These are phyloP conservation scores for Oncopodura yosiiana DNA, from an alignment of 1,140 invertebrate genomes.

Conservation along the genomic window DNA sequence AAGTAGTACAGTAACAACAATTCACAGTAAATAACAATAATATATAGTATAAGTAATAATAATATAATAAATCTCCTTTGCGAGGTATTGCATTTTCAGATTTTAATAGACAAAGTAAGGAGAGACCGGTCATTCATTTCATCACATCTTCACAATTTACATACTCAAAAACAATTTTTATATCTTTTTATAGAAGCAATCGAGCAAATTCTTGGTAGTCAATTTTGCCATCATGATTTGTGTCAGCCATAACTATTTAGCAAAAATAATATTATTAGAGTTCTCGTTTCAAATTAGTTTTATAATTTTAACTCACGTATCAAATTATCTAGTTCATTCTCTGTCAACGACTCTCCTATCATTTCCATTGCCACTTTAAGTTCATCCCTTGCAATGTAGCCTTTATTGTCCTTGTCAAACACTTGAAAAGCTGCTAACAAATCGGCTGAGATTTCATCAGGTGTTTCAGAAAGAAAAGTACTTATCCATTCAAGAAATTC, in stretches of 20 bases:
- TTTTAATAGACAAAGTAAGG: no score
- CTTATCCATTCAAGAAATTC: conserved; percentile 26
- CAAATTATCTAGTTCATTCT: conserved; percentile 59
- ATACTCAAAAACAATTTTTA: no score
- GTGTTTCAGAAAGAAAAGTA: conserved; percentile 38
- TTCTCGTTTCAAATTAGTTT: not conserved
- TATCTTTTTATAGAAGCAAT: no score
- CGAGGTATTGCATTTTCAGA: no score
- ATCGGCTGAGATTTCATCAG: conserved; percentile 55
- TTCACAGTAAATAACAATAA: no score
- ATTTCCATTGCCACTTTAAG: conserved; percentile 62
- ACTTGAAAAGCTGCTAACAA: conserved; percentile 64
- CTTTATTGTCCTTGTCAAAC: conserved; percentile 65
- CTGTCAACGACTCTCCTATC: conserved; percentile 62
- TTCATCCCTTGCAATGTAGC: conserved; percentile 63
- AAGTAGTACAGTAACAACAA: no score
- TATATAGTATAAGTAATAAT: no score
- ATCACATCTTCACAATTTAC: no score
- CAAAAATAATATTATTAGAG: not conserved
- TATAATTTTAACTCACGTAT: conserved; percentile 37
- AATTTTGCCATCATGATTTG: no score
- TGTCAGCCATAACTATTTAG: not conserved
- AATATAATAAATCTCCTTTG: no score
- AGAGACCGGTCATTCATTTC: not conserved
- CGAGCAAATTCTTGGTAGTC: no score